Base-by-base conservation (phyloP, 2,797 vertebrate genomes). In the Hipposideros larvatus region DNA sequence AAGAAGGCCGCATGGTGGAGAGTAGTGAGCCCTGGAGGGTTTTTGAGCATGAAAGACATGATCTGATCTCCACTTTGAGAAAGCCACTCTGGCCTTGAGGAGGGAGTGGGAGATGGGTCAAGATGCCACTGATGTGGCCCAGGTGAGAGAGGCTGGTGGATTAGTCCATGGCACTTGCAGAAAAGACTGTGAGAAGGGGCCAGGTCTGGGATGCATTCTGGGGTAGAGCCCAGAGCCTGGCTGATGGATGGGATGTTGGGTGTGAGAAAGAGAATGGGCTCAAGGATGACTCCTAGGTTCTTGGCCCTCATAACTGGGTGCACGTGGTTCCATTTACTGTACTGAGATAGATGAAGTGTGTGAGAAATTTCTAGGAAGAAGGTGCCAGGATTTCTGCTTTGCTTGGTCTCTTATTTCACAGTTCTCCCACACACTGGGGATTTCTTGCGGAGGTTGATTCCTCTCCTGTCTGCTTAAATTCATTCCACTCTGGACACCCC, bases 291-390 rank as follows among this genome's bases (percentile, higher is more conserved):
- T 65, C 87, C 77, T 19, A 43, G 73, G 71, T 53, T 83, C 90
- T 87, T 73, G 80, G 92, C 83, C 31, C 16, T 84, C 77, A 41
- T 22, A 73, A 48, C 34, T 0, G 18, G 78, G 61, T 48, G 31
- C 92, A 95, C 31, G 8, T 96, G 95, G 85, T 91, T 91, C 73
- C 55, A 28, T 94, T 94, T 91, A 80, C 90, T 31, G 87, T 63
- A 75, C 95, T 31, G 87, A 92, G 85, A 66, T 24, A 37, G 90
- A 96, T 87, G 94, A 95, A 63, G 68, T 92, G 80, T 65, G 92
- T 70, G 90, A 96, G 95, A 85, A 75, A 86, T 85, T 90, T 86
- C 48, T 46, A 11, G 78, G 66, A 87, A 53, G 91, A 59, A 18
- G 57, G 92, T 9, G 55, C 89, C 53, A 71, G 55, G 61, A 65